Base-by-base conservation (phyloP, 30 jellyfish, hydroid and myxozoan species). In the Phacellophora camtschatica region DNA sequence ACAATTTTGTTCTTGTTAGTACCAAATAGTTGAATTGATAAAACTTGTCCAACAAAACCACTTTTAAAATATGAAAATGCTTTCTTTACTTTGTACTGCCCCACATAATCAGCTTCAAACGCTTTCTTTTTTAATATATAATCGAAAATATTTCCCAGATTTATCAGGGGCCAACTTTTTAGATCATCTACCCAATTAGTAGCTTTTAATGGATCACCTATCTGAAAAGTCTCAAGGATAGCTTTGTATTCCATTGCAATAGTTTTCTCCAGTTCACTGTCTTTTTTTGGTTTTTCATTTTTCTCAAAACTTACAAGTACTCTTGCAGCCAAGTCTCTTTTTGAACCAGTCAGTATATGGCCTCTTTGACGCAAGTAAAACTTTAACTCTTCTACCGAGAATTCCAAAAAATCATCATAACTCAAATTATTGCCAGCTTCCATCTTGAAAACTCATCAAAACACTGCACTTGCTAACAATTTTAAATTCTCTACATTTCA, bases 41-140 rank as follows among this genome's bases (percentile, higher is more conserved):
- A 27, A 37, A 82, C 51, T 23, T 81, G 59, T 2, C 85, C 91
- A 10, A 72, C 96, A 61, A 79, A 78, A 6, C 89, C 89, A 56
- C 96, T 87, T 18, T 77, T 63, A 20, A 43, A 87, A 71, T 64
- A 87, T 20, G 78, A 28, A 62, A 69, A 84, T 25, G 90, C 95
- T 65, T 84, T 84, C 51, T 84, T 82, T 59, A 51, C 94, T 50
- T 87, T 79, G 41, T 77, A 79, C 25, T 68, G 43, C 65, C 96
- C 88, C 23, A 79, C 62, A 55, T 87, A 77, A 31, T 87, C 88
- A 12, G 50, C 31, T n/a, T 77, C 83, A 35, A 65, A 63, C 18
- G 31, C 49, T 25, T 48, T 34, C 0, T 22, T 74, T 5, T 42
- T 41, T 9, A 73, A 55, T 20, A 84, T 74, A 28, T 57, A 84